Conservation (phyloP, 2,113 vertebrate species). For the Stegostoma tigrinum region DNA sequence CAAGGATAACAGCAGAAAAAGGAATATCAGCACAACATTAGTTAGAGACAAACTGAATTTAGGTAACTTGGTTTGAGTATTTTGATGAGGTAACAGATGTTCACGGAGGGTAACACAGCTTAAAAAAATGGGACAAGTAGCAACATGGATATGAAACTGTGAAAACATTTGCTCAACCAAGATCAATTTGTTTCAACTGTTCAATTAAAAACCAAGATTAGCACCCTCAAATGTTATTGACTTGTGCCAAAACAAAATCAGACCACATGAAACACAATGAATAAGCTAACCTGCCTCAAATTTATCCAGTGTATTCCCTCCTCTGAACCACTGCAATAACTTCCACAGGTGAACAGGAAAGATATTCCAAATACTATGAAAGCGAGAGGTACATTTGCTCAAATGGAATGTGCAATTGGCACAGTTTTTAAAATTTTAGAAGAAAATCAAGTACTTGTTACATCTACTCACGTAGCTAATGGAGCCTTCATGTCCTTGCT, state of each 20-base stretch:
- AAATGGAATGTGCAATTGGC: neutral
- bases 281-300: neutral
- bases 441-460: constrained; percentile 47
- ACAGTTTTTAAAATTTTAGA: neutral
- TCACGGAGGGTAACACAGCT: neutral
- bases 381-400: neutral
- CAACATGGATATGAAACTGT: neutral
- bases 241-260: neutral
- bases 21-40: neutral
- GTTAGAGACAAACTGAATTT: neutral
- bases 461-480: constrained; percentile 96
- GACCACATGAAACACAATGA: neutral
- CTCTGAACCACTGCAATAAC: neutral
- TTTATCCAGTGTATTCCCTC: neutral
- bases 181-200: too few species aligned
- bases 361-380: neutral
- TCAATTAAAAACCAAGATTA: neutral
- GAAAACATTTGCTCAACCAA: neutral
- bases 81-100: neutral
- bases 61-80: neutral
- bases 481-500: constrained; percentile 99
- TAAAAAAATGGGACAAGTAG: neutral
- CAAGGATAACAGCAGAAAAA: neutral
- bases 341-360: neutral
- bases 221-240: neutral